These are phyloP conservation scores for Epirrita christyi DNA, from an alignment of 2,888 invertebrate species.

Conservation along the genomic window DNA sequence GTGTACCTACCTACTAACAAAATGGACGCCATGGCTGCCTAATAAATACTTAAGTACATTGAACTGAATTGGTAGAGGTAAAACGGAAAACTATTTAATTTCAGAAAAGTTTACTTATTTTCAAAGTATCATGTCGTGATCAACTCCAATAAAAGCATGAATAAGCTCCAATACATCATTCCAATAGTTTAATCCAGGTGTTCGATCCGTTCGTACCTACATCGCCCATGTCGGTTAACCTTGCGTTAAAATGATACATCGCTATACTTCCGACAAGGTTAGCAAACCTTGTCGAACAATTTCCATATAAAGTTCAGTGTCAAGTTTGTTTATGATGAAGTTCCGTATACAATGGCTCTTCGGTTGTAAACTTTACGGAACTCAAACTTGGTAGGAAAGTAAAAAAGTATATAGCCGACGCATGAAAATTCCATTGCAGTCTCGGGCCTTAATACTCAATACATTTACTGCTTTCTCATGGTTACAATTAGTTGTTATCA, in stretches of 20 bases:
- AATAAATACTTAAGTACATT: too few species aligned
- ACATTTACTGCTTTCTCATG: too few species aligned
- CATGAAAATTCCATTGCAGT: too few species aligned
- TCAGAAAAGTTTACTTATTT: too few species aligned
- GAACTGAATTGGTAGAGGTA: too few species aligned
- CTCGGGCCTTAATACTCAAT: too few species aligned
- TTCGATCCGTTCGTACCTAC: background rate
- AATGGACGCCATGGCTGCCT: too few species aligned
- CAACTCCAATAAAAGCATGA: constrained; percentile 9
- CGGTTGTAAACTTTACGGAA: constrained; percentile 17
- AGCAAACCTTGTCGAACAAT: constrained; percentile 18
- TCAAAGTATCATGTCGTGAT: background rate
- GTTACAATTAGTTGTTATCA: too few species aligned
- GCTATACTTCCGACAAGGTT: constrained; percentile 27
- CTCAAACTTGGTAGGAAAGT: background rate
- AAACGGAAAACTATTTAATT: too few species aligned
- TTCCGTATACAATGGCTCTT: constrained; percentile 23
- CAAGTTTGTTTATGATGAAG: constrained; percentile 28
- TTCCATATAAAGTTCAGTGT: constrained; percentile 35
- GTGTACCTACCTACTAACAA: too few species aligned
- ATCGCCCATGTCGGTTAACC: constrained; percentile 13
- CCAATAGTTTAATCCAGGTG: constrained; percentile 16
- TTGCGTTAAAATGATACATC: constrained; percentile 30
- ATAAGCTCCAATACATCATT: constrained; percentile 16
- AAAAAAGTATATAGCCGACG: too few species aligned